A percentile compares a stretch with the other conserved stretches of the same genome.
Conservation (phyloP, 1,140 invertebrate genomes). For the Pseudomyrmex sp. region DNA sequence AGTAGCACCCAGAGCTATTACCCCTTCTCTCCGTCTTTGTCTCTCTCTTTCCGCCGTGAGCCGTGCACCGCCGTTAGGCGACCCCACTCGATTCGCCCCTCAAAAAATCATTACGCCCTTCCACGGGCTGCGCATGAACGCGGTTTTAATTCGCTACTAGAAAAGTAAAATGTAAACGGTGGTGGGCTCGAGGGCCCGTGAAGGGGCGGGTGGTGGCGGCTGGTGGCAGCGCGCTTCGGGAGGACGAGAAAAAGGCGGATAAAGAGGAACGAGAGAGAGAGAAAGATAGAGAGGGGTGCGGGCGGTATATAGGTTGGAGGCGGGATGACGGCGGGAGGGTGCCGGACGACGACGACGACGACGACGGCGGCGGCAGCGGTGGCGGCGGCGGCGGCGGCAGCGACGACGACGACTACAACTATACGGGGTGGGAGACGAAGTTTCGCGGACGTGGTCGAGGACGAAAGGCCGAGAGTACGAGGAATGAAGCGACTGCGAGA, state of each 20-base stretch:
- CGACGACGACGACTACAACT: not conserved
- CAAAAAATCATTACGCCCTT: constrained; percentile 87
- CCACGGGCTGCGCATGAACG: constrained; percentile 86
- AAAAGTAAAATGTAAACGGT: constrained; percentile 85
- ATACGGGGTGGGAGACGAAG: constrained; percentile 55
- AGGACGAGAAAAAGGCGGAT: constrained; percentile 62
- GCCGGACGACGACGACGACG: constrained; percentile 40
- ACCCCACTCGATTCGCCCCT: constrained; percentile 85
- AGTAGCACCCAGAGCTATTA: constrained; percentile 73
- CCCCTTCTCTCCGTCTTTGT: constrained; percentile 68
- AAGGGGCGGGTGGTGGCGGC: constrained; percentile 50
- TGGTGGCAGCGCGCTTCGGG: constrained; percentile 66
- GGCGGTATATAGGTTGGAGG: constrained; percentile 58
- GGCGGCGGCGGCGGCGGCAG: too few species aligned
- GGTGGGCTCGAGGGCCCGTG: constrained; percentile 71
- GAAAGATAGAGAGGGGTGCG: constrained; percentile 40
- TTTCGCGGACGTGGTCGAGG: constrained; percentile 72
- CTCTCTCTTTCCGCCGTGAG: constrained; percentile 38
- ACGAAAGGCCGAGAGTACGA: constrained; percentile 69
- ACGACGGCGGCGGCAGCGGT: not conserved
- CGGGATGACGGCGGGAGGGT: constrained; percentile 41
- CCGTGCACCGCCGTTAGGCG: constrained; percentile 69
- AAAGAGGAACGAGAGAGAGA: constrained; percentile 66
- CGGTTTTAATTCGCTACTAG: constrained; percentile 86
- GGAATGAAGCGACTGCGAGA: constrained; percentile 71